phyloP scores from a whole-genome alignment of 2,797 vertebrate species.

The Nyctibius grandis region DNA sequence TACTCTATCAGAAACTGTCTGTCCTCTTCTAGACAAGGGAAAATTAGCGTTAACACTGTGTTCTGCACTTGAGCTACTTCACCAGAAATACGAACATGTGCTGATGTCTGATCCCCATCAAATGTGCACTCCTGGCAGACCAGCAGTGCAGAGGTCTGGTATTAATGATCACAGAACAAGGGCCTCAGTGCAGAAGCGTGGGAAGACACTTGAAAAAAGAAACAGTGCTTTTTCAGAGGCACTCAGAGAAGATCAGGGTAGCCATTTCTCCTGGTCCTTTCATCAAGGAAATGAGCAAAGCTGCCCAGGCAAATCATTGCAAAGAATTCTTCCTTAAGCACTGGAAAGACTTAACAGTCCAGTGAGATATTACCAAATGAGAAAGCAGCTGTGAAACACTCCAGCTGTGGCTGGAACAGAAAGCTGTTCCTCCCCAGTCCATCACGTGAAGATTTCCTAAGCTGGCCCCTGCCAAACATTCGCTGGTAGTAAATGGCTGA shows the following conservation, averaged over 20 bases:
- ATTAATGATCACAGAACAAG: not conserved
- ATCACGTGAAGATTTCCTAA: not conserved
- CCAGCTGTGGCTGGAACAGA: not conserved
- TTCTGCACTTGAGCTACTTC: not conserved
- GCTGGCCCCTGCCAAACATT: not conserved
- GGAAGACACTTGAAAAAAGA: not conserved
- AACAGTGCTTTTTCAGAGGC: not conserved
- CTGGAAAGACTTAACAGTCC: not conserved
- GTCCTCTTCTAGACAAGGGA: not conserved
- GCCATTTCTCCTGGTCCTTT: not conserved
- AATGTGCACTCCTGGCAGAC: not conserved
- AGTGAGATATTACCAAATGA: not conserved
- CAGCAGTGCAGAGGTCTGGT: not conserved
- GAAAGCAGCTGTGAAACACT: not conserved
- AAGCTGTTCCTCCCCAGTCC: not conserved
- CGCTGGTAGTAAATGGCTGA: not conserved
- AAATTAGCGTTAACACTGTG: not conserved
- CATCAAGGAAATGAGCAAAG: not conserved
- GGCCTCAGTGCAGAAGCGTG: not conserved
- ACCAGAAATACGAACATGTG: accelerated
- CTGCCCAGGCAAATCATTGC: not conserved
- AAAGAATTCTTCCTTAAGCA: not conserved
- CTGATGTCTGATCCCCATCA: not conserved
- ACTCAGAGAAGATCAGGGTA: not conserved
- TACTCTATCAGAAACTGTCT: not conserved